Base-by-base conservation (phyloP, 2,797 vertebrate genomes). In the Harpagifer antarcticus region DNA sequence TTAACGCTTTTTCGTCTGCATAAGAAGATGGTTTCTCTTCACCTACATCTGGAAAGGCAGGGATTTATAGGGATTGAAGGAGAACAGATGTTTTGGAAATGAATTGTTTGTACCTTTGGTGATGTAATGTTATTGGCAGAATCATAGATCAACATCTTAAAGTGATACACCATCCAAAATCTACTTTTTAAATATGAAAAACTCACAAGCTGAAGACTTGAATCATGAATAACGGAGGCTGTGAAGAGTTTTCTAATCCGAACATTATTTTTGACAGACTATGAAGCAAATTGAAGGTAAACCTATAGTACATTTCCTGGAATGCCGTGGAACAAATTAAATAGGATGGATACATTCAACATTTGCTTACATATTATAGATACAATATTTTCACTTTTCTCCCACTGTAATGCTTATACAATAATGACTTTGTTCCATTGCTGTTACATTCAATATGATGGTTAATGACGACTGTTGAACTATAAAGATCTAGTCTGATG, bases 401-500 rank as follows among this genome's bases (percentile, higher is more conserved):
- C 44, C 13, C n/a, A 7, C 27, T 60, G 48, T 33, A 54, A 15
- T 12, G 0, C 44, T 19, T 12, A 3, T 33, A 75, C 76, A 45
- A 54, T 40, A 60, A 66, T 37, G 57, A 65, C 31, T 68, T 57
- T 81, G 67, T 62, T 43, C 12, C 20, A 2, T 19, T 69, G 74
- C 59, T 57, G 13, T 62, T 59, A 71, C 64, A 58, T 78, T 74
- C 44, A 1, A 78, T 37, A 72, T 61, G 50, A 67, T 72, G 55
- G 17, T 84, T 89, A 82, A 79, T 74, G 55, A 77, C 5, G 23
- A 69, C 52, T 50, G 52, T 43, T 72, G 63, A 71, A 72, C 74
- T 42, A 71, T 87, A 86, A 88, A 79, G 74, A 85, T 84, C 10
- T 71, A 71, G 79, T 72, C 73, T 75, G 61, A 56, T 48, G 40